Evolutionary conservation across 1,140 invertebrate species (phyloP).

Genomic region (Homarus americanus): DNA sequence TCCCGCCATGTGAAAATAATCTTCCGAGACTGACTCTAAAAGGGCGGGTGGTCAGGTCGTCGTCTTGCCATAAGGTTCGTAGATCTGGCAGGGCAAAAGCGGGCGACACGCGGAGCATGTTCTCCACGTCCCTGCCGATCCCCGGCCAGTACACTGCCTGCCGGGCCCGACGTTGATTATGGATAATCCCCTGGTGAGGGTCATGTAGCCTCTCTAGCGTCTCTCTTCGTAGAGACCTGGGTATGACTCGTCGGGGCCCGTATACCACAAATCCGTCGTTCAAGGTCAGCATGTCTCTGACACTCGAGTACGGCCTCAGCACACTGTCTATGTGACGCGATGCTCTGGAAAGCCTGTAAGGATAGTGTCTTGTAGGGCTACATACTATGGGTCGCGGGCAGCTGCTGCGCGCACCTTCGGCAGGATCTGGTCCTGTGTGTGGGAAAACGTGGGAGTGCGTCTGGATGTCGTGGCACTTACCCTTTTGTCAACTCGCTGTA

Average conservation of each 20-base stretch:
- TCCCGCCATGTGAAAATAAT: constrained; percentile 40
- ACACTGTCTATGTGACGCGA: not conserved
- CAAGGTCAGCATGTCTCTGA: constrained; percentile 19
- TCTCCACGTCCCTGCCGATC: constrained; percentile 31
- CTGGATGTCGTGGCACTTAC: constrained; percentile 53
- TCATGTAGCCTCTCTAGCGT: constrained; percentile 31
- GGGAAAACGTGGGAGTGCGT: constrained; percentile 39
- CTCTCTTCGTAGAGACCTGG: constrained; percentile 15
- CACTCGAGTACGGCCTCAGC: constrained; percentile 10
- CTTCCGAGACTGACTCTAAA: constrained; percentile 49
- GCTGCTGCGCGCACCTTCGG: not conserved
- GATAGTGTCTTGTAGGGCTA: not conserved
- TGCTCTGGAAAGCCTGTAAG: constrained; percentile 15
- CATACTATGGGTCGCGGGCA: not conserved
- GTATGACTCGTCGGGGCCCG: constrained; percentile 15
- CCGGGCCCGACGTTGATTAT: constrained; percentile 6
- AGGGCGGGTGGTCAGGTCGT: not conserved
- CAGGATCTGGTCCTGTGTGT: constrained; percentile 36
- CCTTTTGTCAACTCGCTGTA: no score
- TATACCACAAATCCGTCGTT: constrained; percentile 34
- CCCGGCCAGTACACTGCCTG: constrained; percentile 37
- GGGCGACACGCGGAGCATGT: constrained; percentile 2
- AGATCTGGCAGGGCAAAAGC: no score
- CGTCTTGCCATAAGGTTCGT: no score
- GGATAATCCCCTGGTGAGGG: not conserved